phyloP scores from a whole-genome alignment of 2,888 invertebrate species.

The Troides helena region DNA sequence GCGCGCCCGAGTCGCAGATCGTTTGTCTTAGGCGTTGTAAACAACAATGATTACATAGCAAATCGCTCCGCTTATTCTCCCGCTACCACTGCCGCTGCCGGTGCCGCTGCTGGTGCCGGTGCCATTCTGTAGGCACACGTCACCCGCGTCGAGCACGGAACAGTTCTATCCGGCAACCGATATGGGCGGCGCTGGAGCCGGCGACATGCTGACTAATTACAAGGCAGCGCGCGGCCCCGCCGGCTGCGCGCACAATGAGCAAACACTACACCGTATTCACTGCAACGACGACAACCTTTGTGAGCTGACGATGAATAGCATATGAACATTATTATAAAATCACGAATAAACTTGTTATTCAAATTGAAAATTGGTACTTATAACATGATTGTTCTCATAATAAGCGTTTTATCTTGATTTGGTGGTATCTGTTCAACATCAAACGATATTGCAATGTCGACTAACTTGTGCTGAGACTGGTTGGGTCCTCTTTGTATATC shows the following conservation, averaged over 20 bases:
- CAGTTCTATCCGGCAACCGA: conserved; percentile 60
- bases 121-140: conserved; percentile 39
- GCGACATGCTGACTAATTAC: conserved; percentile 69
- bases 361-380: background rate
- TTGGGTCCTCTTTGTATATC: no score
- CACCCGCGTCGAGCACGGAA: conserved; percentile 50
- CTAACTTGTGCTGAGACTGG: no score
- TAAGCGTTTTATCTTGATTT: no score
- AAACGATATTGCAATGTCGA: no score
- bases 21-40: no score
- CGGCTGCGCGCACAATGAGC: conserved; percentile 4
- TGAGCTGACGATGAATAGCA: background rate
- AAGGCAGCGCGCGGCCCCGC: conserved; percentile 40
- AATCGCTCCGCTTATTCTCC: conserved; percentile 8
- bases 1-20: no score
- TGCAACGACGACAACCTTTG: no score
- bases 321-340: conserved; percentile 3
- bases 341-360: no score
- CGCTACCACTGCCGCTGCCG: conserved; percentile 37
- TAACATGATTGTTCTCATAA: no score
- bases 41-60: no score
- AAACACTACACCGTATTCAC: background rate
- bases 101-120: conserved; percentile 11
- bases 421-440: no score
- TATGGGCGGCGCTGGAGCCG: conserved; percentile 53